phyloP scores from a whole-genome alignment of 2,888 invertebrate species.

The Germaria angustata region DNA sequence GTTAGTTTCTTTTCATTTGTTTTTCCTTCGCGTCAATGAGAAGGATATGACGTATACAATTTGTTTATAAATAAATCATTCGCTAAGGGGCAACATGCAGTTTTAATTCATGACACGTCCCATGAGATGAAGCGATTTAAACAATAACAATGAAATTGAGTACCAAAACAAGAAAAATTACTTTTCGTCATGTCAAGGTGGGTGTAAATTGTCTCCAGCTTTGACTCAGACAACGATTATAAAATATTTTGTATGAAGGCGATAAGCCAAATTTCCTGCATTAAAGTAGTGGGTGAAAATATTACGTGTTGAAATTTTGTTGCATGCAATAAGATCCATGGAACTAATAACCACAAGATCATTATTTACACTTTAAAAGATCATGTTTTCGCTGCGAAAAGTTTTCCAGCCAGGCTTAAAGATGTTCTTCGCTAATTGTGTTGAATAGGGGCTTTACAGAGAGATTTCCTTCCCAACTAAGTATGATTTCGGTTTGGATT shows the following conservation, averaged over 20 bases:
- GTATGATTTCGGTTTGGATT: too few species aligned
- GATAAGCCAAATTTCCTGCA: too few species aligned
- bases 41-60: neutral
- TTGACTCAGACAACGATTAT: neutral
- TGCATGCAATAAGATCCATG: too few species aligned
- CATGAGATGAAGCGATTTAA: constrained; percentile 41
- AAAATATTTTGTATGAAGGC: neutral
- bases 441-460: too few species aligned
- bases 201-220: neutral
- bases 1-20: neutral
- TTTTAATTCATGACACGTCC: constrained; percentile 55
- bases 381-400: too few species aligned
- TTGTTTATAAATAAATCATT: constrained; percentile 43
- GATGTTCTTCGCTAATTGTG: too few species aligned
- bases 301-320: too few species aligned
- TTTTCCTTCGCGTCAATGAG: neutral
- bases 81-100: neutral
- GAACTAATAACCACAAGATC: too few species aligned
- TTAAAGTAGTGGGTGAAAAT: too few species aligned
- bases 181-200: constrained; percentile 11
- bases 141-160: constrained; percentile 32
- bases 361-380: too few species aligned
- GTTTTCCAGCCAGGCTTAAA: too few species aligned
- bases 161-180: constrained; percentile 49
- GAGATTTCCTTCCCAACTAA: too few species aligned